These are phyloP conservation scores for Thomomys bottae DNA, from an alignment of 2,113 vertebrate genomes.

Conservation along the genomic window DNA sequence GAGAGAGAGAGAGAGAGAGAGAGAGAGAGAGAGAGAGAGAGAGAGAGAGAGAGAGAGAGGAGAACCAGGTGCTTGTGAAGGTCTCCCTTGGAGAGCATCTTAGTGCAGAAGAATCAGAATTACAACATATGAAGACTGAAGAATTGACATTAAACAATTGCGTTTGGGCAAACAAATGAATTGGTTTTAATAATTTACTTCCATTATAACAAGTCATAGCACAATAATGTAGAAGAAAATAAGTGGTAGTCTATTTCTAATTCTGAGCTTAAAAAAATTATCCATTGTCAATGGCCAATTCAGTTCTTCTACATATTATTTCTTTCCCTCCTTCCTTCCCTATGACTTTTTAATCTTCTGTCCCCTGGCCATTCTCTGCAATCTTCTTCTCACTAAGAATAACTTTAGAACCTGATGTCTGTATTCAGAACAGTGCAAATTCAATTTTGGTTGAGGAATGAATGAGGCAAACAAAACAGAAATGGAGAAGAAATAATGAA, in stretches of 20 bases:
- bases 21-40: not conserved
- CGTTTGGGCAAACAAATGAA: not conserved
- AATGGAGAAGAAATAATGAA: not conserved
- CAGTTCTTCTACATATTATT: not conserved
- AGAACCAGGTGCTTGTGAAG: not conserved
- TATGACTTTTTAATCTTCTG: not conserved
- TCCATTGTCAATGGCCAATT: not conserved
- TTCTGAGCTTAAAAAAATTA: not conserved
- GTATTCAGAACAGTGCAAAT: not conserved
- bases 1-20: not conserved
- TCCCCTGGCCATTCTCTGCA: accelerated
- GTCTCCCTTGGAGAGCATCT: not conserved
- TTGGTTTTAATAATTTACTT: not conserved
- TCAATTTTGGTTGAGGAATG: not conserved
- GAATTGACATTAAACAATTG: not conserved
- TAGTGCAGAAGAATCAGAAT: not conserved
- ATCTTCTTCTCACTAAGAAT: not conserved
- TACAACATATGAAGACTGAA: not conserved
- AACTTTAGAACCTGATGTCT: not conserved
- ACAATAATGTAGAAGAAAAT: not conserved
- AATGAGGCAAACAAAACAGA: not conserved
- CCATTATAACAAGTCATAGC: not conserved
- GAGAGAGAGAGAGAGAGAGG: not conserved
- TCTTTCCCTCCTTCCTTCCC: not conserved
- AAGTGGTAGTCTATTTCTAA: not conserved